Conservation (phyloP, 1,140 invertebrate species). For the Drosophila saltans region DNA sequence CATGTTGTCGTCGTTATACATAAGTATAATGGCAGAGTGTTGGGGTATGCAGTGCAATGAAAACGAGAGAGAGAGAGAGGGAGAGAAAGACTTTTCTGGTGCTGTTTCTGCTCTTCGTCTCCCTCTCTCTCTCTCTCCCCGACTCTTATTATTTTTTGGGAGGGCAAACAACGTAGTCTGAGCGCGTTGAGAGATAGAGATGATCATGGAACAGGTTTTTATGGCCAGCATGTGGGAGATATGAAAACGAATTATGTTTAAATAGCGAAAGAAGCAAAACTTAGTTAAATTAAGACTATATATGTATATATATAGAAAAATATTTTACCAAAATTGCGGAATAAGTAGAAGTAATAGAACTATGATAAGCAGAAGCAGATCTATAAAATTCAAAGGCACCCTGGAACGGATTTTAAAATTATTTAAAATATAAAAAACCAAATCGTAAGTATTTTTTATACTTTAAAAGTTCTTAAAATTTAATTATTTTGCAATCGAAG, state of each 20-base stretch:
- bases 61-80: not conserved
- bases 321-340: not conserved
- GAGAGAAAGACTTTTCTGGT: not conserved
- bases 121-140: not conserved
- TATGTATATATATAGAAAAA: slow-evolving; percentile 23
- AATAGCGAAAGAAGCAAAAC: slow-evolving; percentile 5
- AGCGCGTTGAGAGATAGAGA: slow-evolving; percentile 18
- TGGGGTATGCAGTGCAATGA: too few species aligned
- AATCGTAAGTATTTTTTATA: too few species aligned
- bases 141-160: slow-evolving; percentile 4
- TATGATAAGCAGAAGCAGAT: too few species aligned
- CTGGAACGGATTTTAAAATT: too few species aligned
- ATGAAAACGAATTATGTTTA: slow-evolving; percentile 61
- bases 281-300: slow-evolving; percentile 26
- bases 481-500: too few species aligned
- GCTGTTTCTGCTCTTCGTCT: slow-evolving; percentile 5
- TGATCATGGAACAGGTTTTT: slow-evolving; percentile 51
- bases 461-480: too few species aligned
- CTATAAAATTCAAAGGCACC: too few species aligned
- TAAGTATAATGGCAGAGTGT: slow-evolving; percentile 19
- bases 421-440: too few species aligned
- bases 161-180: slow-evolving; percentile 4
- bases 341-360: too few species aligned
- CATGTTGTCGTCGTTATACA: slow-evolving; percentile 44
- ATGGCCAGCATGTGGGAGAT: slow-evolving; percentile 49